These are phyloP conservation scores for Hypena proboscidalis DNA, from an alignment of 2,888 invertebrate genomes.

Conservation along the genomic window DNA sequence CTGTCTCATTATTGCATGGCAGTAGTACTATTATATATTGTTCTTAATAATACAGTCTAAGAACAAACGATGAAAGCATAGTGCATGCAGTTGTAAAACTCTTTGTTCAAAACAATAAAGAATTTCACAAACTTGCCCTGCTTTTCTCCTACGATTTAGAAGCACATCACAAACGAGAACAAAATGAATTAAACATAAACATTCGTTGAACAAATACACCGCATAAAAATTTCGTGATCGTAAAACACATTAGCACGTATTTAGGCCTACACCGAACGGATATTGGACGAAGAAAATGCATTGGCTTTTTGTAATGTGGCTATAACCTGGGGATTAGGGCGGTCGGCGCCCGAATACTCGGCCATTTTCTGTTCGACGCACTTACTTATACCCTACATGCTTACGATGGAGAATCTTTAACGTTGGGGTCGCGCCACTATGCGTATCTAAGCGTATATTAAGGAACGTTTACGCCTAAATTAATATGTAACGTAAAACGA, in stretches of 20 bases:
- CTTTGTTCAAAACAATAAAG: constrained; percentile 10
- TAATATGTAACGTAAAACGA: constrained; percentile 32
- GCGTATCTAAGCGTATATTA: constrained; percentile 34
- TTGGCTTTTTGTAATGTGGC: constrained; percentile 80
- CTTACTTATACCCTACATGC: constrained; percentile 57
- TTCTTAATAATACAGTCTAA: too few species aligned
- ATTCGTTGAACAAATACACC: constrained; percentile 52
- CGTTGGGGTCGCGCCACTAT: constrained; percentile 38
- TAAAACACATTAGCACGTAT: constrained; percentile 83
- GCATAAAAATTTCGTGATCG: constrained; percentile 60
- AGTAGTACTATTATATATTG: too few species aligned
- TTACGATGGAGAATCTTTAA: constrained; percentile 55
- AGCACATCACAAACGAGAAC: constrained; percentile 23
- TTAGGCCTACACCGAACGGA: constrained; percentile 53
- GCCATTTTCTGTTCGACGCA: constrained; percentile 58
- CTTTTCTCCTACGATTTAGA: constrained; percentile 16
- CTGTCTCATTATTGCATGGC: not conserved
- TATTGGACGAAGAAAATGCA: constrained; percentile 77
- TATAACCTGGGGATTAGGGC: constrained; percentile 72
- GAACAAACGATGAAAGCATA: too few species aligned
- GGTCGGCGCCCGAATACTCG: constrained; percentile 53
- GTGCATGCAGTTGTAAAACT: too few species aligned
- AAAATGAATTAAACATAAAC: constrained; percentile 49
- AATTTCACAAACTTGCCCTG: constrained; percentile 15
- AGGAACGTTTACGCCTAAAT: constrained; percentile 37